These are phyloP conservation scores for Tenualosa ilisha DNA, from an alignment of 2,797 vertebrate species.

Conservation along the genomic window DNA sequence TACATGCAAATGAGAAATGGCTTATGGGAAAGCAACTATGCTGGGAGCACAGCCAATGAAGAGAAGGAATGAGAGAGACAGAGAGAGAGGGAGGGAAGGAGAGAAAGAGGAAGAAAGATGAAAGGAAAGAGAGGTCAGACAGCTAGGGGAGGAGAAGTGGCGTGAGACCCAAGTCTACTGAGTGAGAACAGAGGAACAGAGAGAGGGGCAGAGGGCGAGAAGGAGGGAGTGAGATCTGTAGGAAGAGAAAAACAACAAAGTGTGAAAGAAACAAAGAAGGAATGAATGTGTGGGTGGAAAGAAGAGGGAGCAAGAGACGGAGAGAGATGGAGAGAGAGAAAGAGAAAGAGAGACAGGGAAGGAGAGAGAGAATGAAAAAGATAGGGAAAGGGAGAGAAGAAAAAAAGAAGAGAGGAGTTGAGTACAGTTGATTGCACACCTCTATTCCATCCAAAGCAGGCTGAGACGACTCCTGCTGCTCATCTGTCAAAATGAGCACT, in stretches of 20 bases:
- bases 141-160: background rate
- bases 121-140: background rate
- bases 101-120: background rate
- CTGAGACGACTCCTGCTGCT: constrained; percentile 64
- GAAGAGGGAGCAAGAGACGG: background rate
- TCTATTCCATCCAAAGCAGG: constrained; percentile 66
- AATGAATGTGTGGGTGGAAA: background rate
- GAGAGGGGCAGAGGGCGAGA: background rate
- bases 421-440: constrained; percentile 52
- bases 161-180: background rate
- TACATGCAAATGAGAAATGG: background rate
- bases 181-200: background rate
- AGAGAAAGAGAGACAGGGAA: background rate
- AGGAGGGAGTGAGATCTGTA: background rate
- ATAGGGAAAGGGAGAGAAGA: background rate
- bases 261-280: background rate
- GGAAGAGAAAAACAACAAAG: background rate
- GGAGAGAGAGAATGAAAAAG: background rate
- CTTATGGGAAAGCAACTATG: background rate
- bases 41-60: background rate
- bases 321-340: background rate
- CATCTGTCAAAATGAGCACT: constrained; percentile 72
- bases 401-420: background rate
- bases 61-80: background rate
- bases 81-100: background rate